phyloP scores from a whole-genome alignment of 2,113 vertebrate species.

The Condylura cristata region DNA sequence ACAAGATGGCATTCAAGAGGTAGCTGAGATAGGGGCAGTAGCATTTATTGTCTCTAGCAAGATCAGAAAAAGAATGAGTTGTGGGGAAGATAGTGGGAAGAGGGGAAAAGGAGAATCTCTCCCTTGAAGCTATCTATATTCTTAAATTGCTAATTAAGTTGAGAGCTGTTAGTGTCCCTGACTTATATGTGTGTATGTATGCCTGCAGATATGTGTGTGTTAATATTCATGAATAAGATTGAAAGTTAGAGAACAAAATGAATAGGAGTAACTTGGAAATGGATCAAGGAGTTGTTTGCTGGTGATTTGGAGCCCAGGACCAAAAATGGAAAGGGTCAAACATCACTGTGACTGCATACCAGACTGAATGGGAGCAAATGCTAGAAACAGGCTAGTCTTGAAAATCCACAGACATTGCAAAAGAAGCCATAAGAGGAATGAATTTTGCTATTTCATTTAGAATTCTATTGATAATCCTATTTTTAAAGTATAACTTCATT shows the following conservation, averaged over 20 bases:
- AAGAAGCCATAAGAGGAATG: neutral
- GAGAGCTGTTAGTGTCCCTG: neutral
- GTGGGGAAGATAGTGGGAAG: neutral
- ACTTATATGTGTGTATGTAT: neutral
- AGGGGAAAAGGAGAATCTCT: neutral
- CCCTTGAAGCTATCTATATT: neutral
- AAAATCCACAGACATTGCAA: neutral
- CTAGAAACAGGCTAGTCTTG: neutral
- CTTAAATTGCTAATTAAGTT: neutral
- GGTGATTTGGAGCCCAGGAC: neutral
- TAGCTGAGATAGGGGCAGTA: neutral
- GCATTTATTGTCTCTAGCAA: neutral
- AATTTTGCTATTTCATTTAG: neutral
- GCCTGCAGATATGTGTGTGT: neutral
- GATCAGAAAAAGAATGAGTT: neutral
- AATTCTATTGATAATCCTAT: neutral
- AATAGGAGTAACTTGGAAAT: neutral
- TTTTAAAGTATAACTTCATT: conserved; percentile 3
- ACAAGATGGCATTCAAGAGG: neutral
- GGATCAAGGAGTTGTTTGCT: neutral
- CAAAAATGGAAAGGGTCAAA: neutral
- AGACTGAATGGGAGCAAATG: neutral
- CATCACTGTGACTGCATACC: neutral
- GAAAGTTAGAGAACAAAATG: neutral
- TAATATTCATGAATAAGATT: no score